Percentiles rank a stretch among this genome's conserved stretches.
These are phyloP conservation scores for Meloidogyne hapla DNA, from an alignment of 1,140 invertebrate species.

Conservation along the genomic window DNA sequence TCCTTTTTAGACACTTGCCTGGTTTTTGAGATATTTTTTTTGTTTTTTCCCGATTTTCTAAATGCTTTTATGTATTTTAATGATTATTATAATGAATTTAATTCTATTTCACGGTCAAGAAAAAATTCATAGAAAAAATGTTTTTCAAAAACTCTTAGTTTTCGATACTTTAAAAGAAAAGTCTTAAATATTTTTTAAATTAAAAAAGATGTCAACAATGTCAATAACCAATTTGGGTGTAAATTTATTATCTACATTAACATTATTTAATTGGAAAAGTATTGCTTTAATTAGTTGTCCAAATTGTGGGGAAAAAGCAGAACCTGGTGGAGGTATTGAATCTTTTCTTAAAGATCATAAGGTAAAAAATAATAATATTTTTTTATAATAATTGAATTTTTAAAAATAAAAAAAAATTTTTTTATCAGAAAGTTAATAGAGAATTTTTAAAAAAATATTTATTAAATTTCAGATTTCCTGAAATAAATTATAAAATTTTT, in stretches of 20 bases:
- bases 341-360: not conserved
- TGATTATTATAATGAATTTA: too few species aligned
- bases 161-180: too few species aligned
- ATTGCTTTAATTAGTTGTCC: conserved; percentile 31
- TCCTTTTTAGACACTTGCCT: not conserved
- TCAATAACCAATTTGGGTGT: conserved; percentile 33
- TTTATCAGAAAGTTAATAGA: too few species aligned
- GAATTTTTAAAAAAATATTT: too few species aligned
- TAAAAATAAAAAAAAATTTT: conserved; percentile 8
- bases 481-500: too few species aligned
- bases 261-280: conserved; percentile 33
- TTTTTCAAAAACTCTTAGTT: too few species aligned
- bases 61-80: too few species aligned
- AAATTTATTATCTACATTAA: conserved; percentile 32
- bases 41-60: too few species aligned
- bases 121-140: too few species aligned
- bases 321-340: not conserved
- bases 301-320: conserved; percentile 16
- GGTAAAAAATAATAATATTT: not conserved
- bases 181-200: not conserved
- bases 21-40: too few species aligned
- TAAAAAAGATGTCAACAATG: conserved; percentile 38
- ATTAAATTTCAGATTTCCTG: too few species aligned
- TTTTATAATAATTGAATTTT: conserved; percentile 3
- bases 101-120: too few species aligned